Conservation (phyloP, 1,140 invertebrate genomes). For the Neomicropteryx cornuta region DNA sequence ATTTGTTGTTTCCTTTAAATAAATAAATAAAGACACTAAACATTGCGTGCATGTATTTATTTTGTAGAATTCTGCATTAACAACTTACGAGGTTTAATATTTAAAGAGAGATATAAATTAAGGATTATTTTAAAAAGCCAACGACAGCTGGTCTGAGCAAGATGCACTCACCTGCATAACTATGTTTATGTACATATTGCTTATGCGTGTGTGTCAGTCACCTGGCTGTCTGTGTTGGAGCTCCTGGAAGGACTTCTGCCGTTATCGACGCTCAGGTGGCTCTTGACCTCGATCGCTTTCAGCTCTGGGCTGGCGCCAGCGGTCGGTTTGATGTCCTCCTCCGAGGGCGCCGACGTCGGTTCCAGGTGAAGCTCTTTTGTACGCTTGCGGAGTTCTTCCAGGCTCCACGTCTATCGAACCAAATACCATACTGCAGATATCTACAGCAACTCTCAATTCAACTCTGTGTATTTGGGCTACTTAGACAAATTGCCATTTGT, state of each 20-base stretch:
- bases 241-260: constrained; percentile 55
- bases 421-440: too few relatives aligned
- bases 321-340: constrained; percentile 24
- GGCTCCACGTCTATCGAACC: constrained; percentile 49
- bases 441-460: too few relatives aligned
- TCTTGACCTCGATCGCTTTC: constrained; percentile 25
- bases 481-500: too few relatives aligned
- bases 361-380: constrained; percentile 52
- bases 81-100: too few relatives aligned
- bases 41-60: too few relatives aligned
- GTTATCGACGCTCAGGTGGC: constrained; percentile 38
- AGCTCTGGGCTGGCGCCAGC: constrained; percentile 23
- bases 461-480: too few relatives aligned
- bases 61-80: too few relatives aligned
- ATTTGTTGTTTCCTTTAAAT: too few relatives aligned
- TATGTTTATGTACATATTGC: not conserved
- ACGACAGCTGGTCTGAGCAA: too few relatives aligned
- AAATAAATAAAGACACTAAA: too few relatives aligned
- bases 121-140: too few relatives aligned
- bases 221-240: constrained; percentile 61
- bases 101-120: too few relatives aligned
- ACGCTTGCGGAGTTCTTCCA: constrained; percentile 51
- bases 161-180: not conserved
- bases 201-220: constrained; percentile 20
- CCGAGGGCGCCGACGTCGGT: constrained; percentile 34